Percentiles rank a stretch among this genome's conserved stretches.
These are phyloP conservation scores for Dendrocincla tyrannina DNA, from an alignment of 2,797 vertebrate genomes.

Conservation along the genomic window DNA sequence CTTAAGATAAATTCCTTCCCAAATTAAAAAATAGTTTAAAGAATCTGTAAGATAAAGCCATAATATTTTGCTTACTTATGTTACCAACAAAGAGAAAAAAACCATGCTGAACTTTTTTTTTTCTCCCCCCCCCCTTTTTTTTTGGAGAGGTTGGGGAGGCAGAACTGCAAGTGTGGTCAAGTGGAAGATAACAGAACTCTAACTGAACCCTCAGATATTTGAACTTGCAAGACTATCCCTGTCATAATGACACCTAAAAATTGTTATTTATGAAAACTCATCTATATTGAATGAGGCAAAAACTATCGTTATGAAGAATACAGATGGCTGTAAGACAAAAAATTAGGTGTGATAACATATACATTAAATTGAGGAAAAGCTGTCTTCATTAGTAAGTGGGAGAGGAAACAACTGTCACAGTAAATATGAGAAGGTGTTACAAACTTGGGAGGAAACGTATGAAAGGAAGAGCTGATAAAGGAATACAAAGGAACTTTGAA, in stretches of 20 bases:
- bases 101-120: background rate
- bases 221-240: background rate
- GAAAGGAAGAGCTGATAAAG: background rate
- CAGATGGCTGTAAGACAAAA: background rate
- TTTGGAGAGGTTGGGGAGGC: rapidly evolving
- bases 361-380: background rate
- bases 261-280: background rate
- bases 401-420: background rate
- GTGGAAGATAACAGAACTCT: background rate
- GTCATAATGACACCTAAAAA: background rate
- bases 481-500: background rate
- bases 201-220: background rate
- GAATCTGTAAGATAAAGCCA: background rate
- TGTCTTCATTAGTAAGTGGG: background rate
- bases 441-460: background rate
- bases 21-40: background rate
- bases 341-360: background rate
- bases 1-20: background rate
- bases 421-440: background rate
- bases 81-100: background rate
- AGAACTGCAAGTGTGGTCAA: background rate
- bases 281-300: background rate
- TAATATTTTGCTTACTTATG: background rate
- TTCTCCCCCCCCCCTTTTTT: background rate
- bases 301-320: background rate